phyloP scores from a whole-genome alignment of 2,797 vertebrate species.

The Pachyuromys duprasi region DNA sequence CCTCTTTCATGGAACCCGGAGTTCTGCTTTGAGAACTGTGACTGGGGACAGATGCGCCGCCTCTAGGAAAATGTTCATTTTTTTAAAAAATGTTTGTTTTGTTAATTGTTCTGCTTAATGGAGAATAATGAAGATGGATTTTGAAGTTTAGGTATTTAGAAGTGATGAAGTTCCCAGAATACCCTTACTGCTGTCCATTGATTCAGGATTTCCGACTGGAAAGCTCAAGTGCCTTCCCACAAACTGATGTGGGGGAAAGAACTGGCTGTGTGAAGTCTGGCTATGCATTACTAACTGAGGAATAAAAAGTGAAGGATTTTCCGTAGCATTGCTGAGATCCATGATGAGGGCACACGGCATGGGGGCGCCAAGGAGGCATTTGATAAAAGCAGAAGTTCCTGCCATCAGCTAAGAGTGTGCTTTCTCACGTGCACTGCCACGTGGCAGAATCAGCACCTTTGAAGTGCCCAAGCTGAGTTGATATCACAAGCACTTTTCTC shows the following conservation, averaged over 20 bases:
- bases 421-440: accelerated
- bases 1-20: neutral
- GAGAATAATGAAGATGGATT: slow-evolving; percentile 75
- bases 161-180: neutral
- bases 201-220: neutral
- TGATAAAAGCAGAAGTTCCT: neutral
- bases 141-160: slow-evolving; percentile 37
- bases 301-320: neutral
- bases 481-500: accelerated
- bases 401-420: accelerated
- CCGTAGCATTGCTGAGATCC: neutral
- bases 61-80: slow-evolving; percentile 63
- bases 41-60: slow-evolving; percentile 58
- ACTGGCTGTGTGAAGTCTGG: neutral
- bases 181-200: neutral
- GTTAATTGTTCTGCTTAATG: slow-evolving; percentile 74
- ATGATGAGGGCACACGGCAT: accelerated
- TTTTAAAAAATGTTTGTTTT: slow-evolving; percentile 68
- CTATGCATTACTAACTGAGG: neutral
- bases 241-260: neutral
- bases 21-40: neutral
- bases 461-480: neutral
- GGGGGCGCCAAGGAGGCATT: neutral
- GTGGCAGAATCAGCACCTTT: neutral
- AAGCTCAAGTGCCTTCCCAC: neutral